phyloP scores from a whole-genome alignment of 1,140 invertebrate species.

The Stratiolaelaps scimitus region DNA sequence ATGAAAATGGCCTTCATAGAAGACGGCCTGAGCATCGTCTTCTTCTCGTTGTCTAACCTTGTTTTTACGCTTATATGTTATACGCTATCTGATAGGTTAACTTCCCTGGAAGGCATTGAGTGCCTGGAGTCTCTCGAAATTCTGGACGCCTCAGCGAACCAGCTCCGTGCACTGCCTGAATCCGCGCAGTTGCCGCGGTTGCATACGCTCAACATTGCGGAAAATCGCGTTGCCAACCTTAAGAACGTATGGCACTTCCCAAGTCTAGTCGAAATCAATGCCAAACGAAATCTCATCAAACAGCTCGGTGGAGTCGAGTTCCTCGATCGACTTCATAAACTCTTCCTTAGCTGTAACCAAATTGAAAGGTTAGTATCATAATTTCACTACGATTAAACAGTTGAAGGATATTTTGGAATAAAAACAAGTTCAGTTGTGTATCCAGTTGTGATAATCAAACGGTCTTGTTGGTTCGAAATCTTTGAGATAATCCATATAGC shows the following conservation, averaged over 20 bases:
- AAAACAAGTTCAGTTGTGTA: no score
- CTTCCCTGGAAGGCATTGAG: conserved; percentile 25
- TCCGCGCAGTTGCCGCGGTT: conserved; percentile 16
- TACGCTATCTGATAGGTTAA: neutral
- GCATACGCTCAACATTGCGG: conserved; percentile 21
- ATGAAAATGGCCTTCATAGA: no score
- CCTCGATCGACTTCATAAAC: conserved; percentile 28
- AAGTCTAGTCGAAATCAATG: conserved; percentile 17
- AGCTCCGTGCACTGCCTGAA: conserved; percentile 6
- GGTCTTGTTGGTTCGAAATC: no score
- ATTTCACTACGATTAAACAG: neutral
- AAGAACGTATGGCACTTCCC: conserved; percentile 26
- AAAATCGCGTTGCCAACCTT: conserved; percentile 21
- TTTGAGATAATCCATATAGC: no score
- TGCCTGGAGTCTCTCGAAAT: conserved; percentile 24
- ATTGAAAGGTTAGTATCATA: neutral
- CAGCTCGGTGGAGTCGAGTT: conserved; percentile 25
- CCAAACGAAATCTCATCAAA: conserved; percentile 27
- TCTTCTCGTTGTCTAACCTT: no score
- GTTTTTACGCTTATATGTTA: no score
- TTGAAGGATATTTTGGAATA: no score
- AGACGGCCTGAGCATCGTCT: no score
- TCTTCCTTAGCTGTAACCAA: conserved; percentile 24
- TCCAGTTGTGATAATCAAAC: no score
- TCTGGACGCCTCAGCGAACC: conserved; percentile 15